Conservation (phyloP, 2,888 invertebrate genomes). For the Tolmerus cingulatus region DNA sequence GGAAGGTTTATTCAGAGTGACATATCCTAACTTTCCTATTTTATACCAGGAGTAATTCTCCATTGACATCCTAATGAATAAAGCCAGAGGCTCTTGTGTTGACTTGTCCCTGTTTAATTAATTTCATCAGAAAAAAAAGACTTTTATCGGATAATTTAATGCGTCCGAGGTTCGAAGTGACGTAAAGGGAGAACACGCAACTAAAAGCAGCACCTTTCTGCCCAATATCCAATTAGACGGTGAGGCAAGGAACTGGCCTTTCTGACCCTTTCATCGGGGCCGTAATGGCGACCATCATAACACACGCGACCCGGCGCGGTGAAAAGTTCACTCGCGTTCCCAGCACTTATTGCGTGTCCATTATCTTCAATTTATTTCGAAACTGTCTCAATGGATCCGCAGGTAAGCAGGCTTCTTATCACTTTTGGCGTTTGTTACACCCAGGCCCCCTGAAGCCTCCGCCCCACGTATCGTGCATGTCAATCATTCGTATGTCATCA, state of each 20-base stretch:
- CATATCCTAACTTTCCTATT: background rate
- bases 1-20: background rate
- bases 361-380: slow-evolving; percentile 40
- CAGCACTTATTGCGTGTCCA: slow-evolving; percentile 25
- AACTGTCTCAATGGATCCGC: slow-evolving; percentile 36
- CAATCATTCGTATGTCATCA: slow-evolving; percentile 44
- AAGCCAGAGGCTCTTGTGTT: background rate
- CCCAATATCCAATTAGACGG: background rate
- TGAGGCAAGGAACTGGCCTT: background rate
- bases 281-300: slow-evolving; percentile 25
- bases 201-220: background rate
- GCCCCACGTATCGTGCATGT: slow-evolving; percentile 42
- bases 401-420: slow-evolving; percentile 31
- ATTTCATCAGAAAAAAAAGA: background rate
- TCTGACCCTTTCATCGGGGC: slow-evolving; percentile 11
- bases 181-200: slow-evolving; percentile 22
- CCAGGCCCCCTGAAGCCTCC: background rate
- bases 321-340: slow-evolving; percentile 2
- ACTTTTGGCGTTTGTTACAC: slow-evolving; percentile 22
- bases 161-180: background rate
- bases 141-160: slow-evolving; percentile 19
- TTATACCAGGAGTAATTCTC: background rate
- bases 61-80: background rate
- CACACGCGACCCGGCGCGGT: slow-evolving; percentile 6
- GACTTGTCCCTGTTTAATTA: slow-evolving; percentile 7